Evolutionary conservation across 1,140 invertebrate species (phyloP).

Genomic region (Thalassaphorura encarpata): DNA sequence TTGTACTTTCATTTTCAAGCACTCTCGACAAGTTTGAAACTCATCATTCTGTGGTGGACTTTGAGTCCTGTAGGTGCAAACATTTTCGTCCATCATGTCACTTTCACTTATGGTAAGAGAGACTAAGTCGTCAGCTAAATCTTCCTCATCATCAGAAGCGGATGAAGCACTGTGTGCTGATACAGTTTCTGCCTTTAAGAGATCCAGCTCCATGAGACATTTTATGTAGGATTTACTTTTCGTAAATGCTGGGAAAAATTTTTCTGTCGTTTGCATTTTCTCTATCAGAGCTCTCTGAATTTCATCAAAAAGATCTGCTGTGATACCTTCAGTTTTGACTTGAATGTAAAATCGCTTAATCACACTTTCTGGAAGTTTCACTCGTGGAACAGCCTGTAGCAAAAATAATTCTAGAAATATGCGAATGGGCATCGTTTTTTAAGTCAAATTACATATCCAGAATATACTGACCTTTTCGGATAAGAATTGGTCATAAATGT

Average conservation of each 20-base stretch:
- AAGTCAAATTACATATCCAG: no score
- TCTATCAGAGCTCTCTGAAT: conserved; percentile 60
- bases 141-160: conserved; percentile 34
- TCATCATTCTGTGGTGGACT: conserved; percentile 10
- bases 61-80: no score
- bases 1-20: conserved; percentile 23
- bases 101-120: neutral
- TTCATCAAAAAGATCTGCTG: conserved; percentile 64
- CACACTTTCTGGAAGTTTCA: conserved; percentile 54
- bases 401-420: conserved; percentile 3
- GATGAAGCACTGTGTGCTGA: conserved; percentile 18
- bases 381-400: conserved; percentile 48
- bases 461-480: conserved; percentile 53
- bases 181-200: conserved; percentile 46
- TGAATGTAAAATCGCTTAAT: conserved; percentile 53
- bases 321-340: conserved; percentile 50
- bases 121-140: conserved; percentile 42
- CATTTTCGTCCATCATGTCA: no score
- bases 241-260: conserved; percentile 59
- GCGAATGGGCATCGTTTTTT: neutral
- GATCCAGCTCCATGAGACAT: conserved; percentile 62
- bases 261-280: conserved; percentile 53
- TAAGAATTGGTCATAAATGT: conserved; percentile 73
- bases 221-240: conserved; percentile 58
- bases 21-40: conserved; percentile 28